Evolutionary conservation across 2,888 invertebrate genomes (phyloP), one percentile per base, ranked within the genome.

Genomic region (Cantharis nigra): DNA sequence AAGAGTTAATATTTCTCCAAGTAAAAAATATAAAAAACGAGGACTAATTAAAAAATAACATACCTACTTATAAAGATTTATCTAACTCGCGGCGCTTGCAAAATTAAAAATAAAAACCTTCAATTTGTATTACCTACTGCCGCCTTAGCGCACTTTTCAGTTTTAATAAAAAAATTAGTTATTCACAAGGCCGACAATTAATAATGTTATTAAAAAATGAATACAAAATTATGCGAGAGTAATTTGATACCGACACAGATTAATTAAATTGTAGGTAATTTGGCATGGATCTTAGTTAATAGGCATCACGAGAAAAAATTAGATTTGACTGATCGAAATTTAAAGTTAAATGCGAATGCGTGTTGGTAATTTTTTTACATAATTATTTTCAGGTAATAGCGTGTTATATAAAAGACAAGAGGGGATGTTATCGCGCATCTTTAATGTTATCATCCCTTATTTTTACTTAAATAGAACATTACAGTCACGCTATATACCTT

Each of bases 371-470:
- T 75, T 70, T 78, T 78, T 72, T 70, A 63, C 76, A 76, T 71
- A 78, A 78, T 78, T 78, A 76, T 78, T 76, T 78, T 78, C 73
- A 67, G 63, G 16, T 77, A 75, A 75, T 79, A 74, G 79, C 79
- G 79, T 79, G 79, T 77, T 77, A 79, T 72, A 77, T 77, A 78
- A 77, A 78, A 78, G 80, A 80, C 77, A 77, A 74, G 75, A 77
- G 76, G 72, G 70, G 67, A 74, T 71, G 75, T 78, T 81, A 81
- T 81, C 80, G 70, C 77, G 69, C 76, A 76, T 79, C 76, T 80
- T 76, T 78, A 79, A 74, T 74, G 76, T 75, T 80, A 80, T 80
- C 79, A 74, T 77, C 75, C 75, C 74, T 80, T 80, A 79, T 79
- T 79, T 80, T 78, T 76, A 78, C 78, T 76, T 79, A 80, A 76